Percentiles rank a stretch among this genome's conserved stretches.
These are phyloP conservation scores for Alviniconcha marisindica DNA, from an alignment of 1,140 invertebrate species.

Conservation along the genomic window DNA sequence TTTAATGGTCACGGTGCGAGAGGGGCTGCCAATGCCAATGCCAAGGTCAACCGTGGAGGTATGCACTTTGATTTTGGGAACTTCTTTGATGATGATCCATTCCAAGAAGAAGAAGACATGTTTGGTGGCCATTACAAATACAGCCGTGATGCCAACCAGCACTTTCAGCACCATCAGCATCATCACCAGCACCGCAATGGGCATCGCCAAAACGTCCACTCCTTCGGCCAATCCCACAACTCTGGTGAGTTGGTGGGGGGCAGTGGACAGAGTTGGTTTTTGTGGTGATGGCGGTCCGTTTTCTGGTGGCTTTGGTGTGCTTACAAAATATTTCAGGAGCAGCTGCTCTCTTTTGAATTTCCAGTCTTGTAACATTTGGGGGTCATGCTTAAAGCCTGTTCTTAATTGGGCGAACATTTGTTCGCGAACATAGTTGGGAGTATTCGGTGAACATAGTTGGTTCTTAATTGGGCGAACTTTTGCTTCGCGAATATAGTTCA, in stretches of 20 bases:
- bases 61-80: slow-evolving; percentile 16
- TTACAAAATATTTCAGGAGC: too few relatives aligned
- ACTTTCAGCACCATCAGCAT: slow-evolving; percentile 36
- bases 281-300: neutral
- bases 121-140: slow-evolving; percentile 33
- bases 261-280: neutral
- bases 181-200: slow-evolving; percentile 39
- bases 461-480: too few relatives aligned
- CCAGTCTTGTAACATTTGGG: too few relatives aligned
- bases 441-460: too few relatives aligned
- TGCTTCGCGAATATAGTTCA: too few relatives aligned
- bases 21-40: neutral
- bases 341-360: too few relatives aligned
- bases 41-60: neutral
- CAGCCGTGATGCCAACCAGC: slow-evolving; percentile 30
- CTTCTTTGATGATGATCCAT: slow-evolving; percentile 39
- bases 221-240: slow-evolving; percentile 27
- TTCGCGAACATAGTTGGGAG: too few relatives aligned
- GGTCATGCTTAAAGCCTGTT: too few relatives aligned
- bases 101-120: slow-evolving; percentile 32
- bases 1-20: slow-evolving; percentile 44
- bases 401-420: too few relatives aligned
- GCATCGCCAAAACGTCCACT: slow-evolving; percentile 43
- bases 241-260: slow-evolving; percentile 22
- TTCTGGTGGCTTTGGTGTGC: neutral